Percentiles rank a stretch among this genome's conserved stretches.
These are phyloP conservation scores for Dermatemys mawii DNA, from an alignment of 2,113 vertebrate species.

Conservation along the genomic window DNA sequence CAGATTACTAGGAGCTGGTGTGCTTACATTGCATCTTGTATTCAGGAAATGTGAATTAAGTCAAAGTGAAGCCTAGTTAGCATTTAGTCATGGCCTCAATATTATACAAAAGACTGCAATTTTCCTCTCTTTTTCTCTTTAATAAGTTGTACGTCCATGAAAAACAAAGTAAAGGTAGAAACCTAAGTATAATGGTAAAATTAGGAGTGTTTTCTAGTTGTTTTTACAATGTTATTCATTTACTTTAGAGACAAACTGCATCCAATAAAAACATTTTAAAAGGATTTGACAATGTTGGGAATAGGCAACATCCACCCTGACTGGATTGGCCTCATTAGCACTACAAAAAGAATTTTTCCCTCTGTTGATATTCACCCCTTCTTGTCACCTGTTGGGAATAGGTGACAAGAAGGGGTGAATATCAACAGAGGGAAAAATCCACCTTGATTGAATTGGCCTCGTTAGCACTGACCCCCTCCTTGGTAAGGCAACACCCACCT, in stretches of 20 bases:
- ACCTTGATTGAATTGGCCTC: no score
- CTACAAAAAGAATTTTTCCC: no score
- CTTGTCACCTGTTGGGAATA: no score
- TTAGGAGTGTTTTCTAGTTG: not conserved
- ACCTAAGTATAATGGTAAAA: not conserved
- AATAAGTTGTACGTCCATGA: not conserved
- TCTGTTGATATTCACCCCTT: no score
- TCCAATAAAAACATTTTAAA: not conserved
- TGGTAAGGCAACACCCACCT: no score
- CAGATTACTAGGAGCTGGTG: conserved; percentile 21
- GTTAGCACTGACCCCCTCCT: no score
- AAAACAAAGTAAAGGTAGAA: not conserved
- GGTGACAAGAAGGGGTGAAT: no score
- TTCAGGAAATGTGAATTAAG: not conserved
- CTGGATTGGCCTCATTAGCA: no score
- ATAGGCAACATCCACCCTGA: no score
- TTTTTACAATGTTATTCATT: not conserved
- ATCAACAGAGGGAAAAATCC: no score
- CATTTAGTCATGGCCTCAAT: not conserved
- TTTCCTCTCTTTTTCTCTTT: not conserved
- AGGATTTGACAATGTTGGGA: not conserved
- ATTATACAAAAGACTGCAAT: not conserved
- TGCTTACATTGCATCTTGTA: not conserved
- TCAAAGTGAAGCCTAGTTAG: not conserved
- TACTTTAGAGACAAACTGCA: not conserved